Evolutionary conservation across 2,888 invertebrate species (phyloP).

Genomic region (Malacosoma neustria): DNA sequence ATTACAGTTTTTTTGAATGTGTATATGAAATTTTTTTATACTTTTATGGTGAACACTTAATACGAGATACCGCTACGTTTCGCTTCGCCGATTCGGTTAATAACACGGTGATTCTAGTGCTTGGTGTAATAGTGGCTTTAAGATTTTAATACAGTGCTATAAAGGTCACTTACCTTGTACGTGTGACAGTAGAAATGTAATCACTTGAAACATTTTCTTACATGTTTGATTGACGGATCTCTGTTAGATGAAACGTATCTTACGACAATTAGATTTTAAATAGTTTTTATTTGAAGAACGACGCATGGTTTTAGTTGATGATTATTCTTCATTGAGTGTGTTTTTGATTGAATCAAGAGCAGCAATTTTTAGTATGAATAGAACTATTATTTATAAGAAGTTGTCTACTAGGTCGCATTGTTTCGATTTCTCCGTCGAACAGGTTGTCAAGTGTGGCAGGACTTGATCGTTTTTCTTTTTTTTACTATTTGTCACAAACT

Average conservation of each 20-base stretch:
- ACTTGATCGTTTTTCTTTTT: conserved; percentile 15
- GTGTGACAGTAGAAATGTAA: conserved; percentile 25
- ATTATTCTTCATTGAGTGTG: too few relatives aligned
- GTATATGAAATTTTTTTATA: conserved; percentile 1
- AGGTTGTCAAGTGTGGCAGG: conserved; percentile 14
- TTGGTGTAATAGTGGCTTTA: conserved; percentile 46
- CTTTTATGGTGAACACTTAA: too few relatives aligned
- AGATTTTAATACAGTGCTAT: conserved; percentile 54
- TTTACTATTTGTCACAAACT: conserved; percentile 21
- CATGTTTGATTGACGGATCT: conserved; percentile 1
- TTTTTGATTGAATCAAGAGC: too few relatives aligned
- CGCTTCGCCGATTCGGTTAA: conserved; percentile 65
- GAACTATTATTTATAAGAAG: too few relatives aligned
- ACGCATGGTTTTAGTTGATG: conserved; percentile 5
- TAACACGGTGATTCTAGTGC: conserved; percentile 61
- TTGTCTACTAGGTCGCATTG: conserved; percentile 11
- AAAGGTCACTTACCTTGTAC: conserved; percentile 68
- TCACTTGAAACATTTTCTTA: conserved; percentile 12
- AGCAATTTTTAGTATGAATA: too few relatives aligned
- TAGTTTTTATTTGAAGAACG: not conserved
- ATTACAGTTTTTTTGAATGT: conserved; percentile 14
- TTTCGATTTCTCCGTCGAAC: conserved; percentile 25
- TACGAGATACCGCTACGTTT: conserved; percentile 55
- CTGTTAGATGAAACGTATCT: not conserved
- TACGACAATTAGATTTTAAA: not conserved